These are phyloP conservation scores for Rhinella marina DNA, from an alignment of 2,797 vertebrate species.

Conservation along the genomic window DNA sequence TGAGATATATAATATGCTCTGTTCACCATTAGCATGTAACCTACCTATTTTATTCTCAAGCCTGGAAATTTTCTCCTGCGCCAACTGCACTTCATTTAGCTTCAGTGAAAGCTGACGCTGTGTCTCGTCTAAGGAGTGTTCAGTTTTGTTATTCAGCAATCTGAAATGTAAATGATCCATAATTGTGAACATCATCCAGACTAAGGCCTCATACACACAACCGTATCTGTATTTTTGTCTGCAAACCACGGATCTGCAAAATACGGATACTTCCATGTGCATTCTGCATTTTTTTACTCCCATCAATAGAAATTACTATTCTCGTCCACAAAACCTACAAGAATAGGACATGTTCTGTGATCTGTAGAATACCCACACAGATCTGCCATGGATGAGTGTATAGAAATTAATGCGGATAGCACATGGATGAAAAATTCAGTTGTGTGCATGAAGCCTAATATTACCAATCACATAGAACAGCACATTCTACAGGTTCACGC, in stretches of 20 bases:
- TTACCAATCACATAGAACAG: background rate
- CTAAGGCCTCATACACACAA: no score
- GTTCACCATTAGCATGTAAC: background rate
- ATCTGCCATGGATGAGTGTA: no score
- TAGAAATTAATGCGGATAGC: no score
- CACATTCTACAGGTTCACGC: background rate
- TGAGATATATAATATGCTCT: background rate
- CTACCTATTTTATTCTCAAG: slow-evolving; percentile 79
- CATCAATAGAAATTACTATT: no score
- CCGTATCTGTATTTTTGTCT: no score
- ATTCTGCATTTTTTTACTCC: no score
- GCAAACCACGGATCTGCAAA: no score
- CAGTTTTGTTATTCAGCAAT: slow-evolving; percentile 75
- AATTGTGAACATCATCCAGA: background rate
- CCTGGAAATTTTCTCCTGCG: slow-evolving; percentile 76
- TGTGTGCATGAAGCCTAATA: background rate
- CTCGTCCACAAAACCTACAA: no score
- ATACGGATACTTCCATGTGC: no score
- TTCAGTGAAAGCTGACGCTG: slow-evolving; percentile 76
- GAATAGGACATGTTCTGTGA: no score
- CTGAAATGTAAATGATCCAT: slow-evolving; percentile 70
- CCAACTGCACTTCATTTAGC: slow-evolving; percentile 76
- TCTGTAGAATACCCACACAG: no score
- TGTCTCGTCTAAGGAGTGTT: slow-evolving; percentile 75
- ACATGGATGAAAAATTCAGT: no score